phyloP scores from a whole-genome alignment of 2,113 vertebrate species.

The Sakesphorus luctuosus region DNA sequence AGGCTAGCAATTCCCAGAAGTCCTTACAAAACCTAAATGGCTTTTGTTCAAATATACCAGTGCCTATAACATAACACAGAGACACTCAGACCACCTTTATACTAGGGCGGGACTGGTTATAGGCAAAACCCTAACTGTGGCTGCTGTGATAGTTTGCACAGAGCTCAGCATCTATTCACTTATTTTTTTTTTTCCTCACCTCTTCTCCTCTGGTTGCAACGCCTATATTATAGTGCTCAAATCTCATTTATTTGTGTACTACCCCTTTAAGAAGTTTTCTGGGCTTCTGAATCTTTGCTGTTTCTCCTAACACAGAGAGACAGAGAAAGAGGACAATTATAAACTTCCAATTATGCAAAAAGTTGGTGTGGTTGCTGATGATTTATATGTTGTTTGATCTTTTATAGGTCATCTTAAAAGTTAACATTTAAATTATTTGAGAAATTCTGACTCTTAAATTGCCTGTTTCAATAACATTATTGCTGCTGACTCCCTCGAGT shows the following conservation, averaged over 20 bases:
- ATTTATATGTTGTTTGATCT: slow-evolving; percentile 42
- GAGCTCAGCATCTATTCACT: background rate
- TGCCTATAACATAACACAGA: background rate
- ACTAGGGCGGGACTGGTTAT: background rate
- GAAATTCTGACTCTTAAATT: slow-evolving; percentile 50
- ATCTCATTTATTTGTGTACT: background rate
- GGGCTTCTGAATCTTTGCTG: background rate
- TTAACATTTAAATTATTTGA: slow-evolving; percentile 63
- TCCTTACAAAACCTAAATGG: background rate
- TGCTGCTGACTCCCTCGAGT: slow-evolving; percentile 24
- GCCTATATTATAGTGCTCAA: background rate
- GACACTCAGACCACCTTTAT: background rate
- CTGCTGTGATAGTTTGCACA: background rate
- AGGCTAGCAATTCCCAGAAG: background rate
- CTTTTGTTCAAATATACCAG: background rate
- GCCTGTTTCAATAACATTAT: slow-evolving; percentile 39
- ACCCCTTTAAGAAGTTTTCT: background rate
- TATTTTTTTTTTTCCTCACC: background rate
- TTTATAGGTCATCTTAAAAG: slow-evolving; percentile 49
- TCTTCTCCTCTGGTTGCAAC: background rate
- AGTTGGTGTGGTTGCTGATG: background rate
- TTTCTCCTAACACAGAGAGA: background rate
- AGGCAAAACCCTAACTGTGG: background rate
- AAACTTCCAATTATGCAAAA: slow-evolving; percentile 16
- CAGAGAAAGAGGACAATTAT: background rate